phyloP scores from a whole-genome alignment of 1,140 invertebrate species.

The Trinorchestia longiramus region DNA sequence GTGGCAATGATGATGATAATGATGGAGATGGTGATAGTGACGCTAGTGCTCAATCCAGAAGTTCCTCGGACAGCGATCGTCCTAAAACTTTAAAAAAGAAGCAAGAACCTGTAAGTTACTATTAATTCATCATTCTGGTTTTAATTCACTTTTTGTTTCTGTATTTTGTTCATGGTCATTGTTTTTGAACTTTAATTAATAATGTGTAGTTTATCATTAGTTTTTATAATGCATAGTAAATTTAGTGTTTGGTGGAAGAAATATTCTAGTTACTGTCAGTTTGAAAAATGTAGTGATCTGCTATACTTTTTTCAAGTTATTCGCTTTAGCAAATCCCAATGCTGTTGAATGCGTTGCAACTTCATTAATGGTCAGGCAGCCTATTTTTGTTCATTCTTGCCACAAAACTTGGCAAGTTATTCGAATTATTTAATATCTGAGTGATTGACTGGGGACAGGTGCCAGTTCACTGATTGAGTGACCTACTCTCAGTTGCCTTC shows the following conservation, averaged over 20 bases:
- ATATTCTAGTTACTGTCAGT: too few relatives aligned
- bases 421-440: neutral
- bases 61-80: conserved; percentile 58
- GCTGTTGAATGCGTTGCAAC: neutral
- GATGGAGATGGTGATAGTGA: conserved; percentile 63
- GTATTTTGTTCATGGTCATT: too few relatives aligned
- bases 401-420: neutral
- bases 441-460: neutral
- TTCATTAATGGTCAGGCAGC: neutral
- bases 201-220: too few relatives aligned
- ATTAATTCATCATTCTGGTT: neutral
- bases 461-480: too few relatives aligned
- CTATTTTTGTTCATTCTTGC: neutral
- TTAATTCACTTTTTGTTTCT: neutral
- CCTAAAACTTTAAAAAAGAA: conserved; percentile 35
- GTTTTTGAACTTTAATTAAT: too few relatives aligned
- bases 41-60: conserved; percentile 58
- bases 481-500: neutral
- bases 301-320: neutral
- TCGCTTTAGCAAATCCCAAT: neutral
- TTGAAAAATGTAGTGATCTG: neutral
- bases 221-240: too few relatives aligned
- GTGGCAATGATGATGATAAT: conserved; percentile 61
- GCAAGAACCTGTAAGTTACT: conserved; percentile 57
- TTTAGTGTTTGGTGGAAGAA: too few relatives aligned